Base-by-base conservation (phyloP, 2,113 vertebrate species). In the Motacilla tschutschensis region DNA sequence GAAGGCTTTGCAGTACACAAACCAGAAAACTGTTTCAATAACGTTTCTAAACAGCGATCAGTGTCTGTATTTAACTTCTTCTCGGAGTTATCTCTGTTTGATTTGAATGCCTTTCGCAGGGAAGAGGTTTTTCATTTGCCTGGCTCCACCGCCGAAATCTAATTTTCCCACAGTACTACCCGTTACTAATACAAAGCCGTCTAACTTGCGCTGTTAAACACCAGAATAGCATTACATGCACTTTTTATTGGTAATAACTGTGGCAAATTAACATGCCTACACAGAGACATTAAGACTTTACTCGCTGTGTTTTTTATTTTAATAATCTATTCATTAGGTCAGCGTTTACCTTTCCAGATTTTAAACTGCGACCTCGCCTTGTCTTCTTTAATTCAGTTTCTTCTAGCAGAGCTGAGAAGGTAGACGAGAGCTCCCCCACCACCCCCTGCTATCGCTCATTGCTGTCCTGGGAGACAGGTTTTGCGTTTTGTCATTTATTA, bases 161-260 rank as follows among this genome's bases (percentile, higher is more conserved):
- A 62, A 70, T 94, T 94, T 92, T 83, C 91, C 79, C 76, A 41
- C 65, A 65, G 55, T 81, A 63, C 89, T 95, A 85, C 89, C 87
- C 74, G 87, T 91, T 92, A 57, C 89, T 95, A 95, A 93, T 87
- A 96, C 94, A 93, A 94, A 94, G 51, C 74, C 64, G 73, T 93
- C 94, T 89, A 96, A 92, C 90, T 95, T 91, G 92, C 40, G 28
- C 89, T 91, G 74, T 95, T 92, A 88, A 92, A 87, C 88, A 88
- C 86, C 71, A 46, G 79, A 94, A 83, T 79, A 85, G 76, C 64
- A 83, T 85, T 92, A 88, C 83, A 71, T 38, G 94, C 85, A 48
- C 70, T 86, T 95, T 95, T 96, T 97, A 93, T 94, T 93, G 82
- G 77, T 91, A 89, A 92, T 92, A 95, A 93, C 92, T 93, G 94